These are phyloP conservation scores for Antedon mediterranea DNA, from an alignment of 53 echinoderm and acorn worm species.

Conservation along the genomic window DNA sequence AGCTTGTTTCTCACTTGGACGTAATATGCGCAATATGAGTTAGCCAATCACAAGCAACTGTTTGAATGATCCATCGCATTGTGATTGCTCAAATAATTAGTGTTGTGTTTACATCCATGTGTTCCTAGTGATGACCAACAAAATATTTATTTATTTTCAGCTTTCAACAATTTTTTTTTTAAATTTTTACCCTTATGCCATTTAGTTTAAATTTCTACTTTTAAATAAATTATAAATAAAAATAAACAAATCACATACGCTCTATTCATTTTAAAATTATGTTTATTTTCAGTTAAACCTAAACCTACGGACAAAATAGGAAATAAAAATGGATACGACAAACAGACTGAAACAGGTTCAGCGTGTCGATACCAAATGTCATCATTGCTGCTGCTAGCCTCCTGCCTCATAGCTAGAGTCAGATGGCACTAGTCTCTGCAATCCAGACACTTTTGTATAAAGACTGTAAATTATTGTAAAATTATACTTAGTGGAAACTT, in stretches of 20 bases:
- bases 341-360: background rate
- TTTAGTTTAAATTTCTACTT: conserved; percentile 1
- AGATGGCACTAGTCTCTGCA: background rate
- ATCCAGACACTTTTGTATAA: background rate
- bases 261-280: background rate
- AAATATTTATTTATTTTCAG: no score
- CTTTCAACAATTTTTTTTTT: no score
- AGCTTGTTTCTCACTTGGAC: no score
- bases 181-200: no score
- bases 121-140: no score
- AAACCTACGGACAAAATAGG: background rate
- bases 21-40: no score
- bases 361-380: background rate
- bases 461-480: background rate
- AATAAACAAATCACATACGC: background rate
- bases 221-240: background rate
- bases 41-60: background rate
- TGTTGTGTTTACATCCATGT: no score
- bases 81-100: no score
- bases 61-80: no score
- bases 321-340: background rate
- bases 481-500: background rate
- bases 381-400: background rate
- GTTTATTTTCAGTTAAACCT: background rate
- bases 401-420: background rate